A percentile compares a stretch with the other conserved stretches of the same genome.
phyloP scores from a whole-genome alignment of 2,113 vertebrate genomes.

The Neopipo cinnamomea region DNA sequence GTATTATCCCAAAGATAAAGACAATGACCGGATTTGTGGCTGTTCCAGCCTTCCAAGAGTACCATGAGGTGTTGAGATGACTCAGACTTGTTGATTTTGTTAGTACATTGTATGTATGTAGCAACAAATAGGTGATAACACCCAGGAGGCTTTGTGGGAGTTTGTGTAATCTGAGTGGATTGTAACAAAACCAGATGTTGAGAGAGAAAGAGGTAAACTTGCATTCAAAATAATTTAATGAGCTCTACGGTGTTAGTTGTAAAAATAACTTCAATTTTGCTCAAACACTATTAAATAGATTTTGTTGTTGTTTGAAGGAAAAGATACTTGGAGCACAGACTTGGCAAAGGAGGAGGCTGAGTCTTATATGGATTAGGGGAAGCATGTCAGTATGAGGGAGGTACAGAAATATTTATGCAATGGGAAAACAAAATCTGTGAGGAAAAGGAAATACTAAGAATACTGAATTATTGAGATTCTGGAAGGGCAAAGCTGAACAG shows the following conservation, averaged over 20 bases:
- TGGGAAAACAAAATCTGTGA: not conserved
- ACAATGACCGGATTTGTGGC: not conserved
- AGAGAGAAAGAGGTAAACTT: not conserved
- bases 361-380: not conserved
- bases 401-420: not conserved
- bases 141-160: not conserved
- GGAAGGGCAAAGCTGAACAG: not conserved
- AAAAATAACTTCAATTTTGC: conserved; percentile 6
- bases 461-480: not conserved
- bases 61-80: not conserved
- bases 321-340: not conserved
- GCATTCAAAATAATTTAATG: conserved; percentile 17
- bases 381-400: not conserved
- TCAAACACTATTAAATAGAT: not conserved
- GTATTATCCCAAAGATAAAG: not conserved
- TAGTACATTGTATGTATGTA: not conserved
- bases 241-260: not conserved
- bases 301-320: not conserved
- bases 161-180: conserved; percentile 22
- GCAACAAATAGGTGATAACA: conserved; percentile 27
- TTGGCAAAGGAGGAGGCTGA: not conserved
- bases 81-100: not conserved
- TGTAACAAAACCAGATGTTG: not conserved
- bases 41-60: not conserved
- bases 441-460: not conserved